Evolutionary conservation across 2,797 vertebrate genomes (phyloP), one percentile per base, ranked within the genome.

Genomic region (Liasis olivaceus): DNA sequence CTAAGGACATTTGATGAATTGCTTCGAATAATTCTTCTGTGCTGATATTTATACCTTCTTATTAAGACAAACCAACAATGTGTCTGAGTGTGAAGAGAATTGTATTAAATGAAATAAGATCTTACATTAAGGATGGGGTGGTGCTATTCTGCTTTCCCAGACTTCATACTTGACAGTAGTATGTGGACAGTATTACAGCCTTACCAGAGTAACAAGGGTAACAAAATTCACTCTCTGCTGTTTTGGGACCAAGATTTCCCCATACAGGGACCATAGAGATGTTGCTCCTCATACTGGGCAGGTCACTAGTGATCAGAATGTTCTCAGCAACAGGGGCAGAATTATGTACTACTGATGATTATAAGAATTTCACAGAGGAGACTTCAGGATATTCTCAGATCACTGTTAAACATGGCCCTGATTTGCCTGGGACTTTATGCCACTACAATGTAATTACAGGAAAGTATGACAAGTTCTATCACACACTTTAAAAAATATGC

Each of bases 11-110:
- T 47, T 86, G 59, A 88, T 90, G 92, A 93, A 81, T 56, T 62
- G n/a, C n/a, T 87, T 90, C 66, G 77, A 60, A 28, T 93, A 90
- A 63, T 90, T 93, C 51, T 88, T 66, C 58, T 81, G 85, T 36
- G 60, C 20, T 56, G 72, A 91, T 87, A 88, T 88, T 88, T 87
- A 81, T 90, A 81, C 12, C 28, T 47, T 42, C 87, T 26, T 84
- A 88, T 81, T 84, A 90, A 22, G 66, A 42, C 31, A 81, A 54
- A 56, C 15, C 28, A 13, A 63, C 47, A 42, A 31, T 89, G 26
- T 87, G n/a, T 60, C 63, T 54, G 5, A n/a, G 31, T 51, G 24
- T 56, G 87, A 58, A 56, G 12, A 31, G n/a, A 12, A 36, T 58
- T 31, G 64, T 81, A 54, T 60, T 85, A 36, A 66, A 59, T 64